A percentile compares a stretch with the other conserved stretches of the same genome.
Conservation (phyloP, 2,797 vertebrate genomes). For the Argentina silus region DNA sequence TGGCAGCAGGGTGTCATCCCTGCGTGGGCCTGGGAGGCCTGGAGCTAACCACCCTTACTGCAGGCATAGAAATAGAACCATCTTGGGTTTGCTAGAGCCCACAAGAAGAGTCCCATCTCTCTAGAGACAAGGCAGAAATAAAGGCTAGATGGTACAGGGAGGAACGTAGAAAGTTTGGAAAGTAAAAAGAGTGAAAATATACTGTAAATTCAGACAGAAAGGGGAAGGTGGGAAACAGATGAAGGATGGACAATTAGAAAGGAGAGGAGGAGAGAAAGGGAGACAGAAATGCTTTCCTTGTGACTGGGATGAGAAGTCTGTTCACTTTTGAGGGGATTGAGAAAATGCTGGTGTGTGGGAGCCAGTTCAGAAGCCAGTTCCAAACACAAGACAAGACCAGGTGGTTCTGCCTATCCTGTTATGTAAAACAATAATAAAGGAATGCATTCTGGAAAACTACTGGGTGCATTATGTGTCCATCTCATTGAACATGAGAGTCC, state of each 20-base stretch:
- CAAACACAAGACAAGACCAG: slow-evolving; percentile 43
- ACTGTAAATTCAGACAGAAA: background rate
- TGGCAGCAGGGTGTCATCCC: slow-evolving; percentile 39
- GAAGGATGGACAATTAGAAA: slow-evolving; percentile 14
- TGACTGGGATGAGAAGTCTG: slow-evolving; percentile 1
- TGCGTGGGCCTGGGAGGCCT: slow-evolving; percentile 38
- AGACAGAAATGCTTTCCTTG: background rate
- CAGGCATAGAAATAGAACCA: slow-evolving; percentile 68
- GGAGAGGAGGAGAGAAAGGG: slow-evolving; percentile 42
- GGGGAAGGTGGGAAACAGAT: slow-evolving; percentile 13
- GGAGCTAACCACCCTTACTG: slow-evolving; percentile 59
- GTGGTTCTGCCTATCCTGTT: slow-evolving; percentile 50
- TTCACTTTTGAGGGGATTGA: background rate
- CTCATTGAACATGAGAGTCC: too few species aligned
- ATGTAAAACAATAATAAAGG: slow-evolving; percentile 39
- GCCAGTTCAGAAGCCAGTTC: slow-evolving; percentile 42
- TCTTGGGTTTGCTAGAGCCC: slow-evolving; percentile 58
- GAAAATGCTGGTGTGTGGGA: slow-evolving; percentile 4
- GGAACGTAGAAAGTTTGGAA: background rate
- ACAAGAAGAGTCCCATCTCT: slow-evolving; percentile 49
- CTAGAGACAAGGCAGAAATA: slow-evolving; percentile 28
- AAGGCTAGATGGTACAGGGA: background rate
- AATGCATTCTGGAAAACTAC: slow-evolving; percentile 33
- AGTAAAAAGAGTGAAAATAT: background rate
- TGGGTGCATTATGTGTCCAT: too few species aligned